Percentiles rank a stretch among this genome's conserved stretches.
Conservation (phyloP, 2,797 vertebrate genomes). For the Salarias fasciatus region DNA sequence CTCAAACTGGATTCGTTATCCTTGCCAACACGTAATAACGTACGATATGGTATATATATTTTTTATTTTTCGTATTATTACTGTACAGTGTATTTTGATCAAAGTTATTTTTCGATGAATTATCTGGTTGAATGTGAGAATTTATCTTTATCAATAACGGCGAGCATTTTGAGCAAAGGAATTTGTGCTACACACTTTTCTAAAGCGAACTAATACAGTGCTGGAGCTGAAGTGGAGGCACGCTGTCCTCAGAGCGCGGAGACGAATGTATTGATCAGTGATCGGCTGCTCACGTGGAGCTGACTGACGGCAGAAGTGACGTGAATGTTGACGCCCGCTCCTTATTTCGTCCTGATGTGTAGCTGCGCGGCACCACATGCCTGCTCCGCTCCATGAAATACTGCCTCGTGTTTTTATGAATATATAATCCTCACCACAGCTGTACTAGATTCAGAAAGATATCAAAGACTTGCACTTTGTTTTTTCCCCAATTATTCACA, state of each 20-base stretch:
- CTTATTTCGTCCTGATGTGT: slow-evolving; percentile 21
- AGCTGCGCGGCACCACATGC: slow-evolving; percentile 36
- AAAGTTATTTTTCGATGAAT: slow-evolving; percentile 81
- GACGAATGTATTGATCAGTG: slow-evolving; percentile 65
- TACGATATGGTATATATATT: slow-evolving; percentile 22
- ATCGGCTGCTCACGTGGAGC: slow-evolving; percentile 34
- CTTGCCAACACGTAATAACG: slow-evolving; percentile 62
- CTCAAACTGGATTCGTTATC: slow-evolving; percentile 49
- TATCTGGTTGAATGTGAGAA: slow-evolving; percentile 67
- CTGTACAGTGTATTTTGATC: slow-evolving; percentile 72
- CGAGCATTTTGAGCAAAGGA: slow-evolving; percentile 62
- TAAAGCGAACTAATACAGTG: slow-evolving; percentile 55
- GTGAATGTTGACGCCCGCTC: slow-evolving; percentile 51
- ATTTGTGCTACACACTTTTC: slow-evolving; percentile 71
- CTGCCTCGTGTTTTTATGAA: too few species aligned
- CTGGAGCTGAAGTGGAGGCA: slow-evolving; percentile 34
- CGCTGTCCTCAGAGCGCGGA: slow-evolving; percentile 34
- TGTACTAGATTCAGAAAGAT: too few species aligned
- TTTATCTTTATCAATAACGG: slow-evolving; percentile 63
- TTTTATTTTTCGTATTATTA: slow-evolving; percentile 77
- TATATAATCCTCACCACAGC: too few species aligned
- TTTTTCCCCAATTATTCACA: too few species aligned
- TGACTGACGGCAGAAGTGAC: slow-evolving; percentile 18
- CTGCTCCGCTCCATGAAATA: slow-evolving; percentile 34
- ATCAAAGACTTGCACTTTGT: too few species aligned